phyloP scores from a whole-genome alignment of 2,113 vertebrate genomes.

The Sceloporus undulatus region DNA sequence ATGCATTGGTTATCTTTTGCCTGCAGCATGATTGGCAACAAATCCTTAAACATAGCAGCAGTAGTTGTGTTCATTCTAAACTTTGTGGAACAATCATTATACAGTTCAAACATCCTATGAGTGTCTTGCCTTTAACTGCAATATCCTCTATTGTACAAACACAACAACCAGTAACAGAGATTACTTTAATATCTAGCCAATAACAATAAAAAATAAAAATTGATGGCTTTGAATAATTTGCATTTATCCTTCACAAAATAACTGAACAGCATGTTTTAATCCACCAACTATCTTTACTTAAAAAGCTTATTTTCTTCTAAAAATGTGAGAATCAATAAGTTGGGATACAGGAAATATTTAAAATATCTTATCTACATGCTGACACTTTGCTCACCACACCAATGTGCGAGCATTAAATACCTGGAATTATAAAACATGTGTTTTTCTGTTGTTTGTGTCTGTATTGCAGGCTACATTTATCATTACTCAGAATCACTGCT shows the following conservation, averaged over 20 bases:
- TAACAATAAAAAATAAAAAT: not conserved
- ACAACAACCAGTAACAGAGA: not conserved
- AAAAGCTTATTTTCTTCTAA: not conserved
- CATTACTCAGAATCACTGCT: not conserved
- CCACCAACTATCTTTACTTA: not conserved
- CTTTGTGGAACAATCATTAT: not conserved
- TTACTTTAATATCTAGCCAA: constrained; percentile 21
- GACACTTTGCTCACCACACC: not conserved
- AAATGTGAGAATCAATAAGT: not conserved
- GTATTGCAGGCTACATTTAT: too few relatives aligned
- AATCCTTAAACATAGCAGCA: constrained; percentile 16
- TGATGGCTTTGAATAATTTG: constrained; percentile 27
- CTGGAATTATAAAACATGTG: not conserved
- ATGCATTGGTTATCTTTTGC: not conserved
- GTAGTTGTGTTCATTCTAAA: constrained; percentile 7
- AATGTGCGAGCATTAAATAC: rapidly evolving
- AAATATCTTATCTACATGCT: not conserved
- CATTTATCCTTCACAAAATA: constrained; percentile 31
- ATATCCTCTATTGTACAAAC: not conserved
- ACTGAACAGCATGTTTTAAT: constrained; percentile 19
- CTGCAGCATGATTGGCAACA: not conserved
- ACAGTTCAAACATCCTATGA: not conserved
- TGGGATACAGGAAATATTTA: not conserved
- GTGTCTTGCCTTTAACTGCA: not conserved
- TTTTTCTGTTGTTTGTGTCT: not conserved